These are phyloP conservation scores for Malurus melanocephalus DNA, from an alignment of 2,113 vertebrate species.

Conservation along the genomic window DNA sequence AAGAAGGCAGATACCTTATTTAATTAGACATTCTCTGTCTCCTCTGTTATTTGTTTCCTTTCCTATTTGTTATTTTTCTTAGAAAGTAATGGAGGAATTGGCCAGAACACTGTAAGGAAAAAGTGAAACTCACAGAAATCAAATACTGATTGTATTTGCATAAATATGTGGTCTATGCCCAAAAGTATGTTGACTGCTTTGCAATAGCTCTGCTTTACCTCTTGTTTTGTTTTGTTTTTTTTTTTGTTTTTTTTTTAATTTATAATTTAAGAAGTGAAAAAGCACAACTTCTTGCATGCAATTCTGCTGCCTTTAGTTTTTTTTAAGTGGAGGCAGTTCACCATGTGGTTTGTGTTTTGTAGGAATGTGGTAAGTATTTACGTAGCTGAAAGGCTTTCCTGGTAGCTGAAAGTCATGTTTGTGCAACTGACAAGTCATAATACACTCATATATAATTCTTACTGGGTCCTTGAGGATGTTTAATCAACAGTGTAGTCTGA, in stretches of 20 bases:
- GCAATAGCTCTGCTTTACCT: background rate
- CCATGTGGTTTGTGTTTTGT: constrained; percentile 14
- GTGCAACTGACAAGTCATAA: constrained; percentile 2
- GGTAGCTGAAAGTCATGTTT: constrained; percentile 19
- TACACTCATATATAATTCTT: background rate
- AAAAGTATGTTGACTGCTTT: background rate
- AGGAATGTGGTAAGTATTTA: background rate
- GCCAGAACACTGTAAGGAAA: background rate
- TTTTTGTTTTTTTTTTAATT: background rate
- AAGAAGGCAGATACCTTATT: background rate
- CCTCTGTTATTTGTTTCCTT: background rate
- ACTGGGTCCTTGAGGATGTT: constrained; percentile 21
- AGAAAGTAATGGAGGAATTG: background rate
- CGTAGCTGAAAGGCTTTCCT: background rate
- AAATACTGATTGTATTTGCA: background rate
- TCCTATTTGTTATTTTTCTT: background rate
- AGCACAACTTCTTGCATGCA: background rate
- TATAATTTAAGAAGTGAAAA: background rate
- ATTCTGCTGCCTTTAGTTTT: background rate
- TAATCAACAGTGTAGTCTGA: constrained; percentile 20
- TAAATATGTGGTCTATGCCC: background rate
- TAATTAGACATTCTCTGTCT: background rate
- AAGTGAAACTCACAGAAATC: background rate
- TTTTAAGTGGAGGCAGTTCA: background rate
- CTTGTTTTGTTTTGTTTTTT: background rate